Conservation (phyloP, 2,797 vertebrate genomes). For the Strix occidentalis region DNA sequence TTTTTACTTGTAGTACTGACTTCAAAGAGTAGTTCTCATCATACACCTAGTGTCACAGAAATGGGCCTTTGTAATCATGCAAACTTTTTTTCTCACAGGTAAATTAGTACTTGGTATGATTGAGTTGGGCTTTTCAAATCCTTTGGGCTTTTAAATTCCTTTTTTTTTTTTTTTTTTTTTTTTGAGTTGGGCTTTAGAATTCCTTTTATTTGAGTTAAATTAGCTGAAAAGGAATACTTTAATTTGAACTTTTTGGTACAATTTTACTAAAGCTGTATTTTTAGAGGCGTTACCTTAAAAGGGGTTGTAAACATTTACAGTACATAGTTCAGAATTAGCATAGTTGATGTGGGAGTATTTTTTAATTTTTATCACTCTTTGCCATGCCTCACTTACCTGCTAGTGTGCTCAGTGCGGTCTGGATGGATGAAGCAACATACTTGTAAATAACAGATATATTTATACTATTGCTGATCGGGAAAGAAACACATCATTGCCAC, state of each 20-base stretch:
- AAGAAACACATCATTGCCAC: constrained; percentile 47
- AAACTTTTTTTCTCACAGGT: background rate
- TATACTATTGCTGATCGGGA: constrained; percentile 61
- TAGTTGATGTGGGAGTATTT: constrained; percentile 53
- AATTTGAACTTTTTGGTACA: background rate
- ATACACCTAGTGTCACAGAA: background rate
- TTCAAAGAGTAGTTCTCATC: background rate
- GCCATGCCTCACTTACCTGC: constrained; percentile 58
- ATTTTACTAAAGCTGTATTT: constrained; percentile 13
- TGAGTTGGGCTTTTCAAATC: background rate
- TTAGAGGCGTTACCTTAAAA: constrained; percentile 39
- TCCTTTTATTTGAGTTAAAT: background rate
- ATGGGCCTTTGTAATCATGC: background rate
- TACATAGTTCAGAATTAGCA: constrained; percentile 55
- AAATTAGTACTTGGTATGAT: background rate
- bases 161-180: background rate
- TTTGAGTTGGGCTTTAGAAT: background rate
- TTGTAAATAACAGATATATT: constrained; percentile 74
- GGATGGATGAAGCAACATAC: constrained; percentile 61
- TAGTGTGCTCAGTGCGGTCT: constrained; percentile 52
- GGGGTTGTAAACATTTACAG: constrained; percentile 39
- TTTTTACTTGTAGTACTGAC: background rate
- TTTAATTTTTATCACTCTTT: constrained; percentile 71
- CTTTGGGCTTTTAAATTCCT: background rate
- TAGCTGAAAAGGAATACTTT: background rate